Percentiles rank a stretch among this genome's conserved stretches.
phyloP scores from a whole-genome alignment of 2,888 invertebrate species.

The Hirtodrosophila duncani region DNA sequence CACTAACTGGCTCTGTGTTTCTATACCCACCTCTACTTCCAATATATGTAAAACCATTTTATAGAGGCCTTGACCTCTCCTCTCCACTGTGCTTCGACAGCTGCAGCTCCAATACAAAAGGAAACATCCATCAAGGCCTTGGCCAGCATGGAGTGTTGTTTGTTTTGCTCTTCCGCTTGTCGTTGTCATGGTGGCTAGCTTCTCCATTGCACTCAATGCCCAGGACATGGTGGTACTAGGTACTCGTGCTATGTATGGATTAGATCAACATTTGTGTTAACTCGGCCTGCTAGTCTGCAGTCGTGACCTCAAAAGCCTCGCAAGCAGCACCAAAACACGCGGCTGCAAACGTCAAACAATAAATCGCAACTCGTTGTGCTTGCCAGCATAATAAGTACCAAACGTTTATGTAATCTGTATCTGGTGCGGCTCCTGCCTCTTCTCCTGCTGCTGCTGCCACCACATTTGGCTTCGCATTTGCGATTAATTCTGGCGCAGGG shows the following conservation, averaged over 20 bases:
- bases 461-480: conserved; percentile 21
- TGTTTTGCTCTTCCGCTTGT: conserved; percentile 55
- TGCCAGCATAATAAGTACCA: conserved; percentile 71
- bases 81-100: no score
- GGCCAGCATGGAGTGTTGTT: conserved; percentile 26
- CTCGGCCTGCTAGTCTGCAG: conserved; percentile 8
- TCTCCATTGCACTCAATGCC: conserved; percentile 30
- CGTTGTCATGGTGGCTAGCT: conserved; percentile 52
- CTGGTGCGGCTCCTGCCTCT: conserved; percentile 23
- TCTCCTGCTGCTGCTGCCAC: background rate
- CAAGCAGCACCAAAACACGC: conserved; percentile 35
- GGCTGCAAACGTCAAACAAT: conserved; percentile 69
- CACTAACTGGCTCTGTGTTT: no score
- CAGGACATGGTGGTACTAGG: conserved; percentile 13
- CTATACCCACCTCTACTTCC: no score
- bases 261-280: conserved; percentile 67
- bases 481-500: conserved; percentile 47
- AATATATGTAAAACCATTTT: no score
- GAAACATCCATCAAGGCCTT: conserved; percentile 46
- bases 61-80: no score
- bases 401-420: conserved; percentile 64
- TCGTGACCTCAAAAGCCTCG: conserved; percentile 53
- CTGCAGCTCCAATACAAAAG: conserved; percentile 17
- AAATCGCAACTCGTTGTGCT: conserved; percentile 69
- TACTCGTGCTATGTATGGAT: conserved; percentile 42